Percentiles rank a stretch among this genome's conserved stretches.
These are phyloP conservation scores for Diplodus puntazzo DNA, from an alignment of 2,797 vertebrate species.

Conservation along the genomic window DNA sequence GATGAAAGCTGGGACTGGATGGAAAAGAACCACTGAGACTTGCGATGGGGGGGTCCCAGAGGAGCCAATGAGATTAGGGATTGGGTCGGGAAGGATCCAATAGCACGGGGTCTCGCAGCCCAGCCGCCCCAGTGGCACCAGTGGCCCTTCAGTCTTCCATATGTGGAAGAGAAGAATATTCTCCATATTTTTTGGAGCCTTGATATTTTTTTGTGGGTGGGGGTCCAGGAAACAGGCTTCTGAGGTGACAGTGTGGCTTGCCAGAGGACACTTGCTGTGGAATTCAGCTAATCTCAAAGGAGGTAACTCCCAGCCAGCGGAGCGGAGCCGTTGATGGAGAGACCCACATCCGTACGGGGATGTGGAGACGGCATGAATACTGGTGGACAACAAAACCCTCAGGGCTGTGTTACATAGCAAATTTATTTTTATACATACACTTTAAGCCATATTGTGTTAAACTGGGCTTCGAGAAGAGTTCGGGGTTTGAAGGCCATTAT, in stretches of 20 bases:
- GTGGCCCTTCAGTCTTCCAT: constrained; percentile 95
- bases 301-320: constrained; percentile 69
- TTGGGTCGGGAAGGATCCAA: constrained; percentile 90
- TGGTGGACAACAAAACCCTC: constrained; percentile 92
- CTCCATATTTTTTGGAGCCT: constrained; percentile 99
- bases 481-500: constrained; percentile 90
- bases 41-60: constrained; percentile 58
- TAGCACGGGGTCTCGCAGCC: constrained; percentile 76
- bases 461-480: constrained; percentile 79
- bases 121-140: constrained; percentile 84
- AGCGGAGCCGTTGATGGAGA: constrained; percentile 84
- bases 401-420: constrained; percentile 94
- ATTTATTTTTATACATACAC: constrained; percentile 97
- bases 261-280: constrained; percentile 86
- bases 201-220: constrained; percentile 86
- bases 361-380: constrained; percentile 89
- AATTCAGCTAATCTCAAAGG: constrained; percentile 81
- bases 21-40: constrained; percentile 94
- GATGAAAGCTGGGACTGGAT: constrained; percentile 99
- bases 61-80: constrained; percentile 81
- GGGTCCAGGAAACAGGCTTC: constrained; percentile 81
- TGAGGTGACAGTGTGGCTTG: constrained; percentile 85
- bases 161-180: constrained; percentile 99
- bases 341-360: constrained; percentile 83
- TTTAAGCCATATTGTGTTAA: constrained; percentile 88